Evolutionary conservation across 2,113 vertebrate species (phyloP).

Genomic region (Tragelaphus scriptus): DNA sequence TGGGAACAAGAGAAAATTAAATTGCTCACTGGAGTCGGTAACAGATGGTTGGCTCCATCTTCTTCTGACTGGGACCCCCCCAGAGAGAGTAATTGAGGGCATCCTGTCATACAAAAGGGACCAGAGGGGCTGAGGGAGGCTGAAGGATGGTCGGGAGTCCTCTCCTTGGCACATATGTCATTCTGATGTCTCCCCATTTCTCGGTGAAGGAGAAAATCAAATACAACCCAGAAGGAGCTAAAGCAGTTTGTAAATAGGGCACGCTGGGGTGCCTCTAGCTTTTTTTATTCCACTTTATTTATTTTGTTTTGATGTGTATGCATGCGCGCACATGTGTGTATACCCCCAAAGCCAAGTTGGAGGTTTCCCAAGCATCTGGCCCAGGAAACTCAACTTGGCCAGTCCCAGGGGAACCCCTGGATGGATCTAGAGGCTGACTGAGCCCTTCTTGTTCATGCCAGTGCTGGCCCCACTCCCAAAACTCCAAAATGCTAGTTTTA

Average conservation of each 20-base stretch:
- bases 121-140: not conserved
- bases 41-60: slow-evolving; percentile 67
- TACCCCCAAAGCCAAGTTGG: not conserved
- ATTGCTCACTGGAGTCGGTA: slow-evolving; percentile 19
- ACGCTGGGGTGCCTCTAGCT: not conserved
- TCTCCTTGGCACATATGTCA: slow-evolving; percentile 60
- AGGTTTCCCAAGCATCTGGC: slow-evolving; percentile 10
- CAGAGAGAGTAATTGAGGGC: slow-evolving; percentile 62
- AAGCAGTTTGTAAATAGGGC: slow-evolving; percentile 61
- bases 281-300: slow-evolving; percentile 7
- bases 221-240: slow-evolving; percentile 38
- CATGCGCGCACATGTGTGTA: accelerated
- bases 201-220: slow-evolving; percentile 69
- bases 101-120: slow-evolving; percentile 63
- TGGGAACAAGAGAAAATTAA: slow-evolving; percentile 62
- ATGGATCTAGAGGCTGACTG: not conserved
- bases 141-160: slow-evolving; percentile 27
- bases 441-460: not conserved
- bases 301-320: not conserved
- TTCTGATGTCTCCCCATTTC: slow-evolving; percentile 52
- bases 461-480: not conserved
- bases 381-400: not conserved
- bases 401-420: not conserved
- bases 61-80: slow-evolving; percentile 53
- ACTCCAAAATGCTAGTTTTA: not conserved